phyloP scores from a whole-genome alignment of 2,797 vertebrate species.

The Tenualosa ilisha region DNA sequence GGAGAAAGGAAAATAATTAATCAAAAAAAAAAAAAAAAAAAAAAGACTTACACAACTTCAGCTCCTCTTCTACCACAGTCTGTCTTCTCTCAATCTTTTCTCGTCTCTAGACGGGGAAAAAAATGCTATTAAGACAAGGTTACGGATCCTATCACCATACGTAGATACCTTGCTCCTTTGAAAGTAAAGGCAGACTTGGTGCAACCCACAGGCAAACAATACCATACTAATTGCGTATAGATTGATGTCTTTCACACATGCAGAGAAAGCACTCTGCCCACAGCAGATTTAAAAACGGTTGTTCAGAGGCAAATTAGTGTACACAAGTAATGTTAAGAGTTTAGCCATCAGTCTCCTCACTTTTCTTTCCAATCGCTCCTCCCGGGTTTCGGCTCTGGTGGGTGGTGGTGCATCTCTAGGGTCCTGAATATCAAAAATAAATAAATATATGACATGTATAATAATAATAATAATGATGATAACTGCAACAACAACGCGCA shows the following conservation, averaged over 20 bases:
- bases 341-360: slow-evolving; percentile 56
- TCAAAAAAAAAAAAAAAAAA: no score
- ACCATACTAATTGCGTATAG: not conserved
- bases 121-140: not conserved
- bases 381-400: slow-evolving; percentile 90
- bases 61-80: slow-evolving; percentile 87
- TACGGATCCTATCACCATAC: not conserved
- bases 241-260: not conserved
- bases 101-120: slow-evolving; percentile 76
- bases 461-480: no score
- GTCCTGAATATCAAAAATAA: slow-evolving; percentile 69
- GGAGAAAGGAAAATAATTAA: no score
- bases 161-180: not conserved
- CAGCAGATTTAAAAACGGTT: not conserved
- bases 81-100: slow-evolving; percentile 94
- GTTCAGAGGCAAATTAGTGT: not conserved
- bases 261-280: not conserved
- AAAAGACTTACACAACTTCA: slow-evolving; percentile 86
- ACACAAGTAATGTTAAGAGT: not conserved
- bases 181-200: not conserved
- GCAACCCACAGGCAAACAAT: not conserved
- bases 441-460: not conserved
- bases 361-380: slow-evolving; percentile 92
- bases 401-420: slow-evolving; percentile 93
- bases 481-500: no score